These are phyloP conservation scores for Cuniculus paca DNA, from an alignment of 2,797 vertebrate genomes.

Conservation along the genomic window DNA sequence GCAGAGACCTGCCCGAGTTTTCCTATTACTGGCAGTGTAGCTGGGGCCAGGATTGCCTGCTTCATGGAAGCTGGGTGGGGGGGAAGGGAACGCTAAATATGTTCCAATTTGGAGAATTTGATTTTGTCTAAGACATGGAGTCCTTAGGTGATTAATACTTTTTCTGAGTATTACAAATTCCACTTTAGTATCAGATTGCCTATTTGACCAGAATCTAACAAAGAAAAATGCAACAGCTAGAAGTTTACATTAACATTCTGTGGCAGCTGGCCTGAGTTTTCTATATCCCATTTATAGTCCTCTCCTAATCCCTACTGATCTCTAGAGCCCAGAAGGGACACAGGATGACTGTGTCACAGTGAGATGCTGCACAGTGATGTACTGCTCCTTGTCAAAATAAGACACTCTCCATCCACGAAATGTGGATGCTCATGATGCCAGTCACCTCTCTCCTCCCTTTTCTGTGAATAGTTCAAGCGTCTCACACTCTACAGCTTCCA, in stretches of 20 bases:
- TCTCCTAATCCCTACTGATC: background rate
- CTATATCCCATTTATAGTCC: background rate
- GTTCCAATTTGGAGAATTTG: background rate
- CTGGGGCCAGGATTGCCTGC: background rate
- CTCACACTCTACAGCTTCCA: background rate
- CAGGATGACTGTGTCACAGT: background rate
- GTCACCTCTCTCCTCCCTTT: no score
- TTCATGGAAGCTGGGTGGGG: background rate
- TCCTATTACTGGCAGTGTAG: background rate
- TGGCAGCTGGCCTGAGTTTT: background rate
- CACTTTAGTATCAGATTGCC: background rate
- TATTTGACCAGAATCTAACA: background rate
- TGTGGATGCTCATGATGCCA: accelerated
- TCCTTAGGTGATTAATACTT: background rate
- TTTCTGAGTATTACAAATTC: background rate
- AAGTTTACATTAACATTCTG: background rate
- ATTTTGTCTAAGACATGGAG: background rate
- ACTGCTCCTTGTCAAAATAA: background rate
- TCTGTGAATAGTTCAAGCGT: background rate
- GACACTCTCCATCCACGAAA: background rate
- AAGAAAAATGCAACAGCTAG: background rate
- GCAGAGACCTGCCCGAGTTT: accelerated
- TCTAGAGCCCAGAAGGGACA: accelerated
- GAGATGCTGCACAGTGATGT: background rate
- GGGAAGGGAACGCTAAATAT: background rate